A percentile compares a stretch with the other conserved stretches of the same genome.
Conservation (phyloP, 2,888 invertebrate species). For the Phanerotoma sp. region DNA sequence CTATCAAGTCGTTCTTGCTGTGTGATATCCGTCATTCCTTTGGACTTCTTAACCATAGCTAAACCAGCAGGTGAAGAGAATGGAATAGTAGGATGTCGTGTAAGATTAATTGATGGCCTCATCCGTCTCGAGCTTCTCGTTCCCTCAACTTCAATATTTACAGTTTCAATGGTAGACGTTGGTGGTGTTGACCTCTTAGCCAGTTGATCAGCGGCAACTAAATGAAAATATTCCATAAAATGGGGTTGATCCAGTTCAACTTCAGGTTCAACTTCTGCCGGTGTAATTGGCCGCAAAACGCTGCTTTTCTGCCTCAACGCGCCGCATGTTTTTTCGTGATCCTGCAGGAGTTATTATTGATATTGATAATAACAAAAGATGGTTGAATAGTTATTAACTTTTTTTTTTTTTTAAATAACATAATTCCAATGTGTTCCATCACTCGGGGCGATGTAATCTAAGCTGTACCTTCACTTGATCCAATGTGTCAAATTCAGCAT, state of each 20-base stretch:
- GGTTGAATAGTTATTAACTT: too few species aligned
- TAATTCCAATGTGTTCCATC: neutral
- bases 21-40: constrained; percentile 57
- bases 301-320: constrained; percentile 51
- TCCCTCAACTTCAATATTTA: too few species aligned
- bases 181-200: constrained; percentile 6
- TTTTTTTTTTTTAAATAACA: neutral
- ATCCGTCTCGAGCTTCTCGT: constrained; percentile 55
- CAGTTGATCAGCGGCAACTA: constrained; percentile 43
- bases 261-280: constrained; percentile 36
- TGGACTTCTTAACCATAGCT: constrained; percentile 58
- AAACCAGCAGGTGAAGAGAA: constrained; percentile 62
- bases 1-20: constrained; percentile 61
- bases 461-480: constrained; percentile 60
- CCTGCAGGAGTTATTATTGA: constrained; percentile 46
- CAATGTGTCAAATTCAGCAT: constrained; percentile 68
- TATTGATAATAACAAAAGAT: neutral
- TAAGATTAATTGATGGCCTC: constrained; percentile 56
- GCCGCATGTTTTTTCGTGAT: constrained; percentile 60
- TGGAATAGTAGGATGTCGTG: constrained; percentile 59
- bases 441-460: neutral
- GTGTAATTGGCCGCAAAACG: constrained; percentile 56
- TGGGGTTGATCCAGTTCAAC: constrained; percentile 51
- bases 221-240: constrained; percentile 60
- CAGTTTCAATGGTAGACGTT: constrained; percentile 5